Evolutionary conservation across 2,113 vertebrate species (phyloP).

Genomic region (Merops nubicus): DNA sequence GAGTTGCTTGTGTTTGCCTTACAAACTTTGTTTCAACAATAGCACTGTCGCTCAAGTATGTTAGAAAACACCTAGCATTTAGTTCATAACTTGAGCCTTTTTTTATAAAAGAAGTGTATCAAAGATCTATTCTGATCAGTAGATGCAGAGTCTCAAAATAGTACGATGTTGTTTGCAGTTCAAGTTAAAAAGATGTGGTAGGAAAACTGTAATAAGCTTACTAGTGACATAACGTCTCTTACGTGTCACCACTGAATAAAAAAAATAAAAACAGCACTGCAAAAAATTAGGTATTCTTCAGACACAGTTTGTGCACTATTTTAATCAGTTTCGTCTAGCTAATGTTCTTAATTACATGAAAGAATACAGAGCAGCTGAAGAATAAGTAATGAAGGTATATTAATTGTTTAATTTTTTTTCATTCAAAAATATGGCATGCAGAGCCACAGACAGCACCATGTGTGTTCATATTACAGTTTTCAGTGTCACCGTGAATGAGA

Average conservation of each 20-base stretch:
- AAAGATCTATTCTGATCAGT: neutral
- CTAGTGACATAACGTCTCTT: neutral
- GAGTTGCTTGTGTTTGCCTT: neutral
- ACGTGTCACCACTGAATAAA: neutral
- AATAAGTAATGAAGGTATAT: slow-evolving; percentile 37
- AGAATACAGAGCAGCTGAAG: slow-evolving; percentile 22
- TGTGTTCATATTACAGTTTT: neutral
- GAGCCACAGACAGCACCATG: neutral
- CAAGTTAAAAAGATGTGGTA: neutral
- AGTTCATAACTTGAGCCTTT: too few relatives aligned
- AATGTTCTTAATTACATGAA: slow-evolving; percentile 35
- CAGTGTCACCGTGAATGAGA: slow-evolving; percentile 10
- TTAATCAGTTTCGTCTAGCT: slow-evolving; percentile 45
- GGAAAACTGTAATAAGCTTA: neutral
- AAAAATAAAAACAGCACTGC: neutral
- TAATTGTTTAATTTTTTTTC: slow-evolving; percentile 42
- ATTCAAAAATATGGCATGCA: neutral
- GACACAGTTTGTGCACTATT: neutral
- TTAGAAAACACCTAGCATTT: neutral
- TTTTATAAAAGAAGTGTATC: neutral
- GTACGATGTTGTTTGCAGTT: neutral
- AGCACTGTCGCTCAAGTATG: neutral
- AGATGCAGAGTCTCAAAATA: neutral
- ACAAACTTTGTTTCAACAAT: neutral
- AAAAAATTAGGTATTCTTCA: slow-evolving; percentile 4